Evolutionary conservation across 2,113 vertebrate genomes (phyloP).

Genomic region (Rhodinocichla rosea): DNA sequence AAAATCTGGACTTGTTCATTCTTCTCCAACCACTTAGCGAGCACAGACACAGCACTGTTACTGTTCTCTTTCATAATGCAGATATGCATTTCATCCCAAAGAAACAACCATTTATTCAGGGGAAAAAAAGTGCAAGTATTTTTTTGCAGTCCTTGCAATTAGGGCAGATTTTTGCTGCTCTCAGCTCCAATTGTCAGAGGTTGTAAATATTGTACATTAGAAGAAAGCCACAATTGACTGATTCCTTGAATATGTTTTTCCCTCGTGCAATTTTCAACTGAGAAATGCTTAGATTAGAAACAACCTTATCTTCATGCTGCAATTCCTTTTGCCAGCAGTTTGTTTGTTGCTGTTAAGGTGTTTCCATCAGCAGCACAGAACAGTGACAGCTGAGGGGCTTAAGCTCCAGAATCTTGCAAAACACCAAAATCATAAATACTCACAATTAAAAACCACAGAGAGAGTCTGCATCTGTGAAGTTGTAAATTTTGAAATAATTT

Average conservation of each 20-base stretch:
- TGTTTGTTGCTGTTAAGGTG: not conserved
- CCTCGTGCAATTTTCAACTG: not conserved
- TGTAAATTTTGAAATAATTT: not conserved
- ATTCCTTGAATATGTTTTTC: not conserved
- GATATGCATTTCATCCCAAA: not conserved
- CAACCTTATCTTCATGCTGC: not conserved
- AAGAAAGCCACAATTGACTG: slow-evolving; percentile 7
- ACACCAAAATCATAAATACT: not conserved
- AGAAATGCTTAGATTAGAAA: not conserved
- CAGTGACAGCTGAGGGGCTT: not conserved
- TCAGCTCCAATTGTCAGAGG: slow-evolving; percentile 19
- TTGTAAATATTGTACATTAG: not conserved
- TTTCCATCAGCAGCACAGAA: not conserved
- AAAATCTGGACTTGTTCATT: not conserved
- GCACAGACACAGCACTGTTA: not conserved
- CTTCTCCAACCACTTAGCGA: not conserved
- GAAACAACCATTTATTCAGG: not conserved
- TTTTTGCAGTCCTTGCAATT: slow-evolving; percentile 37
- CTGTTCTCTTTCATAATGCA: not conserved
- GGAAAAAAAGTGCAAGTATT: not conserved
- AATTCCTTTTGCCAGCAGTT: slow-evolving; percentile 2
- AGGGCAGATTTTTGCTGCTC: slow-evolving; percentile 12
- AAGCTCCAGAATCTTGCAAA: not conserved
- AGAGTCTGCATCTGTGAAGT: not conserved
- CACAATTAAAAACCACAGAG: not conserved